Conservation (phyloP, 2,888 invertebrate genomes). For the Nemurella pictetii region DNA sequence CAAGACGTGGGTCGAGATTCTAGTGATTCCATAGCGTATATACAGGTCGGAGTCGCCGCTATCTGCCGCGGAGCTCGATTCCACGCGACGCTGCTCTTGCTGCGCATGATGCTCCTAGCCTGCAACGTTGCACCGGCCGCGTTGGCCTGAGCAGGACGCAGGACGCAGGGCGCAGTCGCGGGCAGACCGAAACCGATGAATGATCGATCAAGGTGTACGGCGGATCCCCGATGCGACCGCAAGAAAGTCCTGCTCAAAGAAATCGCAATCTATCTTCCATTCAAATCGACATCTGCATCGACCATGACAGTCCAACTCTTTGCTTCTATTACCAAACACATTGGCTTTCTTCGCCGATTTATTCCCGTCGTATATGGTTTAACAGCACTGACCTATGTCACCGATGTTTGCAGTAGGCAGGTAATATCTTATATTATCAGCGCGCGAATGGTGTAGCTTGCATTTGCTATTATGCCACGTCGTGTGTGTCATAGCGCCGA, state of each 20-base stretch:
- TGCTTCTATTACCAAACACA: not conserved
- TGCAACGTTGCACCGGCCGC: not conserved
- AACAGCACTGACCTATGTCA: slow-evolving; percentile 14
- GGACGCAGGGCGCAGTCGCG: not conserved
- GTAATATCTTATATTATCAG: slow-evolving; percentile 14
- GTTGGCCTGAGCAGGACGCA: not conserved
- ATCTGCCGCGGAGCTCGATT: not conserved
- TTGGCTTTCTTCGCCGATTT: not conserved
- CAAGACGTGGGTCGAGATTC: not conserved
- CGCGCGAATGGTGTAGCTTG: not conserved
- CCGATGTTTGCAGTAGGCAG: not conserved
- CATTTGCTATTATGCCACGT: not conserved
- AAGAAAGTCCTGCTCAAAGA: not conserved
- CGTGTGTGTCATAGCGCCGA: not conserved
- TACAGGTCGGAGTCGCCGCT: not conserved
- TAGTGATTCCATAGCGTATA: too few relatives aligned
- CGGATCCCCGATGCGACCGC: not conserved
- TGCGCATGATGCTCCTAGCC: too few relatives aligned
- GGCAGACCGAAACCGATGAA: not conserved
- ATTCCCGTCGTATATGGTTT: not conserved
- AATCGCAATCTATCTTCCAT: not conserved
- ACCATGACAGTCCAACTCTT: not conserved
- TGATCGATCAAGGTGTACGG: not conserved
- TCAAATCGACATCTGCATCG: not conserved
- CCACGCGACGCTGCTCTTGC: not conserved